Base-by-base conservation (phyloP, 2,113 vertebrate species). In the Pachyramphus minor region DNA sequence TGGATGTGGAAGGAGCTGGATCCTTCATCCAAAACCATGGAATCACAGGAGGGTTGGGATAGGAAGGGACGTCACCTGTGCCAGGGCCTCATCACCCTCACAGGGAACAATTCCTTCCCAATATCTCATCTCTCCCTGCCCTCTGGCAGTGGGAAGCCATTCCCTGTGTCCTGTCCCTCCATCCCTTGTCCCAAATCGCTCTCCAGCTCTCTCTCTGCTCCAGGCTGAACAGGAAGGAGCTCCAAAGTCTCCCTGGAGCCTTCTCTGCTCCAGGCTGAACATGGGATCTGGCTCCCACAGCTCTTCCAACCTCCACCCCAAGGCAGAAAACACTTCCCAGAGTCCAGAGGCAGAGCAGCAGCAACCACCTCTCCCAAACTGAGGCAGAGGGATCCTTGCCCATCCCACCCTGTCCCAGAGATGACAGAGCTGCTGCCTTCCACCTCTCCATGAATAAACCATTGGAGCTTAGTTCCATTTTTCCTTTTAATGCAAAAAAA, bases 401-500 rank as follows among this genome's bases (percentile, higher is more conserved):
- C 30, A 6, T 16, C 14, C 15, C 7, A 18, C 18, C 3, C 17
- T 62, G 47, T 35, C 24, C 25, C 30, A 16, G 11, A 49, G 39
- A 31, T 3, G 7, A 31, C 0, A 0, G 64, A 87, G 37, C 33
- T 5, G 1, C 33, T 0, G 0, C 63, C 59, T n/a, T 33, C 35
- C 44, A 42, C 42, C 44, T 59, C 24, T 76, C 41, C 24, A 17
- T 11, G 1, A 75, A 95, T 11, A 81, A 87, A 55, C 53, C 62
- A 30, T 62, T 13, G 24, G 19, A 42, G 35, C 41, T 3, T 31
- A 8, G 27, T 37, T 87, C 7, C 1, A 14, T 82, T 87, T 81
- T 75, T 62, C 15, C 22, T 96, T 97, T 97, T 97, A 97, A 96
- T 97, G 94, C 60, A 97, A 96, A 97, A 97, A 95, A 95, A 90